Evolutionary conservation across 1,140 invertebrate genomes (phyloP).

Genomic region (Euura lappo): DNA sequence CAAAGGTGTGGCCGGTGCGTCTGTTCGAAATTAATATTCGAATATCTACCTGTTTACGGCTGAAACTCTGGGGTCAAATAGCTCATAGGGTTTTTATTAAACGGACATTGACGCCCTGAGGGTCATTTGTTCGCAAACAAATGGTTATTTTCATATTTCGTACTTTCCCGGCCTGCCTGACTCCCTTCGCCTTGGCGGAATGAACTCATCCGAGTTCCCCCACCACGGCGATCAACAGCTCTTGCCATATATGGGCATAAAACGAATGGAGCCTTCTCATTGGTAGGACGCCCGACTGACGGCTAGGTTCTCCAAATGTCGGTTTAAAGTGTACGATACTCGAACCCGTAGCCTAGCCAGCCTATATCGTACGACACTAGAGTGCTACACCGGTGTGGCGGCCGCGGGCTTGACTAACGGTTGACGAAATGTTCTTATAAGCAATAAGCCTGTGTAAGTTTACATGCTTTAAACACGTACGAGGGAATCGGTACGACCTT

Average conservation of each 20-base stretch:
- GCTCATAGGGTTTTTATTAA: background rate
- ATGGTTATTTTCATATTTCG: conserved; percentile 4
- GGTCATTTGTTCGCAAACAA: background rate
- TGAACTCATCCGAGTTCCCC: conserved; percentile 57
- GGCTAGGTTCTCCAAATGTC: conserved; percentile 62
- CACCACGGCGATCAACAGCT: conserved; percentile 58
- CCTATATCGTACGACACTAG: conserved; percentile 30
- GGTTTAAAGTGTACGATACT: conserved; percentile 58
- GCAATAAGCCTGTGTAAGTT: background rate
- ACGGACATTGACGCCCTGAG: background rate
- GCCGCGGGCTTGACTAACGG: conserved; percentile 48
- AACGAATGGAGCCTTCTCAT: conserved; percentile 67
- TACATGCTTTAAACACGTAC: background rate
- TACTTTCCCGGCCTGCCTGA: conserved; percentile 1
- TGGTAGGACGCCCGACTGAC: conserved; percentile 62
- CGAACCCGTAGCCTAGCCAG: conserved; percentile 24
- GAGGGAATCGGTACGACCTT: background rate
- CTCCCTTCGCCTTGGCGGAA: conserved; percentile 39
- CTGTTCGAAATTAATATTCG: conserved; percentile 30
- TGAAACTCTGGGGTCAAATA: conserved; percentile 3
- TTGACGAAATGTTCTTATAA: conserved; percentile 16
- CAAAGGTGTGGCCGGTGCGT: conserved; percentile 31
- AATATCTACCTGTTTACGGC: conserved; percentile 7
- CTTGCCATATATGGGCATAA: conserved; percentile 82
- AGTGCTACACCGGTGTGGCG: conserved; percentile 31